phyloP scores from a whole-genome alignment of 2,113 vertebrate species.

The Junco hyemalis region DNA sequence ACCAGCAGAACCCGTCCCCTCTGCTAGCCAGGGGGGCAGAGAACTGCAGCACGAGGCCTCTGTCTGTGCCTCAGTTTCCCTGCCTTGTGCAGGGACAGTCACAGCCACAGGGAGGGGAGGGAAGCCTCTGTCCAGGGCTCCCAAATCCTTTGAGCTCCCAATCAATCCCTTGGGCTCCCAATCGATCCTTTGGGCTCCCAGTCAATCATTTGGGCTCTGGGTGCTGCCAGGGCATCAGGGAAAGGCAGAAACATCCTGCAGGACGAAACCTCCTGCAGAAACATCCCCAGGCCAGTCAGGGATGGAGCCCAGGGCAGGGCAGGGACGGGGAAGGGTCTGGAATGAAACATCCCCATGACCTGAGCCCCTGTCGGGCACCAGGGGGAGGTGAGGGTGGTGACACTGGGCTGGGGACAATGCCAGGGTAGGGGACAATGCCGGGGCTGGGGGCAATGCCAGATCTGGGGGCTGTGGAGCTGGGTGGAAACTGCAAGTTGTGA shows the following conservation, averaged over 20 bases:
- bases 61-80: background rate
- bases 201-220: too few relatives aligned
- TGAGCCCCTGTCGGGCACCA: background rate
- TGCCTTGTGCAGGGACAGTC: background rate
- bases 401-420: background rate
- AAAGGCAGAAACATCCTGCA: background rate
- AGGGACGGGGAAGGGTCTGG: background rate
- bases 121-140: background rate
- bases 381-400: background rate
- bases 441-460: background rate
- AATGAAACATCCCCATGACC: background rate
- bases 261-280: background rate
- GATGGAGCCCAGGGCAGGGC: background rate
- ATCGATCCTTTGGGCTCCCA: background rate
- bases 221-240: background rate
- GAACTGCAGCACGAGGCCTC: background rate
- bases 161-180: background rate
- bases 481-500: fast-evolving
- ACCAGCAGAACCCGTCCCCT: too few relatives aligned
- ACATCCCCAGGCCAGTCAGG: fast-evolving
- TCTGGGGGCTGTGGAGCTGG: fast-evolving
- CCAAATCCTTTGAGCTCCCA: background rate
- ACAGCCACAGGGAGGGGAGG: fast-evolving
- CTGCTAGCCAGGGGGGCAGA: fast-evolving
- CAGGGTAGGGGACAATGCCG: too few relatives aligned